phyloP scores from a whole-genome alignment of 2,888 invertebrate genomes.

The Salpingus planirostris region DNA sequence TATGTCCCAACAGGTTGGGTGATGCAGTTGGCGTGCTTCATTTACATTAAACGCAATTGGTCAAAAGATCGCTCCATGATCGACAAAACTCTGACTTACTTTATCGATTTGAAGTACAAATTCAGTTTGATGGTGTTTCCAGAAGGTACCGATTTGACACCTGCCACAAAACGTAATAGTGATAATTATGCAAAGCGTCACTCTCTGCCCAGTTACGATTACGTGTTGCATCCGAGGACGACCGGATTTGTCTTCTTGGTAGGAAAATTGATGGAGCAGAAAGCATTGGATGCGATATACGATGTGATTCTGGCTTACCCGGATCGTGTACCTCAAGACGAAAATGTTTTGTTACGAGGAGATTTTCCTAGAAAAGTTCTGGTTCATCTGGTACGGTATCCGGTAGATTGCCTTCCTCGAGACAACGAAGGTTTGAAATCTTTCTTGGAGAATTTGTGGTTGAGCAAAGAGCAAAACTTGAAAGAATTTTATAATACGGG shows the following conservation, averaged over 20 bases:
- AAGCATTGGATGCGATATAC: conserved; percentile 67
- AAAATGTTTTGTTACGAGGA: conserved; percentile 58
- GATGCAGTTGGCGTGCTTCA: conserved; percentile 79
- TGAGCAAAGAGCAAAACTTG: conserved; percentile 54
- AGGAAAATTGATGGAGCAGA: conserved; percentile 46
- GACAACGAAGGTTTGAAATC: conserved; percentile 48
- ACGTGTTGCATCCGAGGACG: conserved; percentile 77
- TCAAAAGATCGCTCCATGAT: conserved; percentile 62
- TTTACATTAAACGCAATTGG: conserved; percentile 80
- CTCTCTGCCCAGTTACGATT: conserved; percentile 60
- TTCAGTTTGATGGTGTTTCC: conserved; percentile 75
- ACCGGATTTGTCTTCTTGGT: conserved; percentile 66
- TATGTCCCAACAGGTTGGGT: conserved; percentile 69
- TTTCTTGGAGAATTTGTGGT: conserved; percentile 61
- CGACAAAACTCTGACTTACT: conserved; percentile 62
- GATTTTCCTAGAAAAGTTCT: conserved; percentile 66
- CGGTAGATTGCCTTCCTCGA: conserved; percentile 49
- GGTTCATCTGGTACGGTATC: conserved; percentile 63
- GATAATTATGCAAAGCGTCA: conserved; percentile 61
- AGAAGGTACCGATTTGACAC: conserved; percentile 79
- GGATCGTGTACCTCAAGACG: conserved; percentile 63
- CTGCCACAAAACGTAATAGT: conserved; percentile 57
- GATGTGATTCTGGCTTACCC: conserved; percentile 84
- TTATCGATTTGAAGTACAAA: conserved; percentile 54
- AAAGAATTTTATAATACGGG: conserved; percentile 51